A percentile compares a stretch with the other conserved stretches of the same genome.
These are phyloP conservation scores for Formica exsecta DNA, from an alignment of 1,140 invertebrate species.

Conservation along the genomic window DNA sequence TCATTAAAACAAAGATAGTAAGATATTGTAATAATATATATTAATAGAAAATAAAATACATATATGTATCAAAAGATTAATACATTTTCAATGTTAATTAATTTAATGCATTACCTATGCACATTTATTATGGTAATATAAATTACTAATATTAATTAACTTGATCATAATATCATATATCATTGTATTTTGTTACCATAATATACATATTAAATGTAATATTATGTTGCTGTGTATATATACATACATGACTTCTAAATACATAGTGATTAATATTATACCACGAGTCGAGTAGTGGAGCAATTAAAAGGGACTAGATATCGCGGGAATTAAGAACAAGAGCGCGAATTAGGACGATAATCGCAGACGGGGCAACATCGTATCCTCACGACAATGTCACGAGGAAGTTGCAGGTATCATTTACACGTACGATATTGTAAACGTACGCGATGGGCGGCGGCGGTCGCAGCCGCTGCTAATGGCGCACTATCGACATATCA, in stretches of 20 bases:
- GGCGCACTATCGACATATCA: constrained; percentile 73
- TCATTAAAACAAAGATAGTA: not conserved
- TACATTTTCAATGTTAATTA: not conserved
- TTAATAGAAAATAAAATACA: not conserved
- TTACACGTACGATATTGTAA: constrained; percentile 66
- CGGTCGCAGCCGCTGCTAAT: constrained; percentile 61
- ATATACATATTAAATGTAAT: constrained; percentile 2
- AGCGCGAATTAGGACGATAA: not conserved
- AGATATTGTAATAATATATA: not conserved
- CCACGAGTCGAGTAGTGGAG: not conserved
- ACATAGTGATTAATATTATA: not conserved
- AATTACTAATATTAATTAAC: constrained; percentile 35
- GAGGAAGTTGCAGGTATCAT: constrained; percentile 63
- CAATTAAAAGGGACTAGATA: not conserved
- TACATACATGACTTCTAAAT: too few relatives aligned
- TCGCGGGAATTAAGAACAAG: constrained; percentile 9
- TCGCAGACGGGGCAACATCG: not conserved
- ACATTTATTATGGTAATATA: not conserved
- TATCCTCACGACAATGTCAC: not conserved
- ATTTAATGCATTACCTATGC: not conserved
- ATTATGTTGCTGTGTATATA: not conserved
- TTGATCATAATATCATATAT: not conserved
- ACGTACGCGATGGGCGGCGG: constrained; percentile 43
- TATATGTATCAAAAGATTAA: not conserved
- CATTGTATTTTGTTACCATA: not conserved